Base-by-base conservation (phyloP, 2,797 vertebrate genomes). In the Acanthurus lineatus region DNA sequence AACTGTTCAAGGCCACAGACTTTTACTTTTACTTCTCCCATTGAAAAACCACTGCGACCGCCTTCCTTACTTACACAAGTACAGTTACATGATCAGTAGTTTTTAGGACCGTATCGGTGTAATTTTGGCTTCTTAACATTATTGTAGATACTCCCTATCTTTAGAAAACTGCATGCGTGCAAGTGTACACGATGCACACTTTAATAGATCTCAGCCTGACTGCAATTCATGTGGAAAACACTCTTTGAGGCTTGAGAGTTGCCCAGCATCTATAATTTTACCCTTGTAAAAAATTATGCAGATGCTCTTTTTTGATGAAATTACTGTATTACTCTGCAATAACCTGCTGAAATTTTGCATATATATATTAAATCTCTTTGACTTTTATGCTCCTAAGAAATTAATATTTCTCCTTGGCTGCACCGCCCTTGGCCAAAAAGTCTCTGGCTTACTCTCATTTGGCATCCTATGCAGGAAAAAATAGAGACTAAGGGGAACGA, bases 1-100 rank as follows among this genome's bases (percentile, higher is more conserved):
- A 90, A 87, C 82, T 82, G 72, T 85, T 87, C 88, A 92, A 93
- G 89, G 91, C 88, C 88, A 74, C 70, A 79, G 84, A 81, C 90
- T 88, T 81, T 92, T 77, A 83, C 85, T 92, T 90, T 79, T 69
- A 77, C 78, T 82, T 84, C 85, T 76, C 81, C 81, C 65, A 53
- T 77, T 73, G 73, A 66, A 81, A 84, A 79, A 86, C 81, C 69
- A 40, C 77, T 49, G 54, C 0, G 5, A 66, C 51, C n/a, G 59
- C 71, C 75, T 28, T 69, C 42, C 7, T 75, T 44, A 38, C 38
- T 66, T n/a, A 44, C 1, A 79, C 79, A 61, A 67, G 49, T 45
- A 52, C 19, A 48, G 42, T 40, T 56, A 54, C 68, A 60, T 20
- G 68, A 76, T 72, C 48, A 14, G 48, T 60, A 44, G 54, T 60